These are phyloP conservation scores for Busseola fusca DNA, from an alignment of 2,888 invertebrate species.

Conservation along the genomic window DNA sequence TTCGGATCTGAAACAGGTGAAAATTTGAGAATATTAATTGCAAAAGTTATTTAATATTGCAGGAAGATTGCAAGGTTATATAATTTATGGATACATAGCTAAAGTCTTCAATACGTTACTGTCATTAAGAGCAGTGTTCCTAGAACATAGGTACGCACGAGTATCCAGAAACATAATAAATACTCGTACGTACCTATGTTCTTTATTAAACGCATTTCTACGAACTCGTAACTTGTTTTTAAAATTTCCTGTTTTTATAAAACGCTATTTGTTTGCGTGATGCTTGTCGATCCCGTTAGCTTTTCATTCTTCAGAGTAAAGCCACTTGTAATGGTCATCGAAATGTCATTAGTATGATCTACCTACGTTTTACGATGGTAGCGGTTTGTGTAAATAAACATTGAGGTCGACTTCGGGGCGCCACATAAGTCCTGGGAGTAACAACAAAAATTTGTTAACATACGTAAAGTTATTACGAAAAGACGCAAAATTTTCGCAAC, in stretches of 20 bases:
- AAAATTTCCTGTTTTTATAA: background rate
- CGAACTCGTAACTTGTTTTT: background rate
- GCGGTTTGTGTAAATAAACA: slow-evolving; percentile 40
- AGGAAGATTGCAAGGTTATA: background rate
- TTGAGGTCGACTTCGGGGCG: slow-evolving; percentile 29
- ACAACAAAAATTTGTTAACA: slow-evolving; percentile 23
- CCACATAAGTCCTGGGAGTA: slow-evolving; percentile 21
- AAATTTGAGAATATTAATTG: slow-evolving; percentile 14
- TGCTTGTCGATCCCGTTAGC: slow-evolving; percentile 2
- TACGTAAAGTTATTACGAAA: slow-evolving; percentile 16
- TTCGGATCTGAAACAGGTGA: slow-evolving; percentile 21
- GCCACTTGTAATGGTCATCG: slow-evolving; percentile 29
- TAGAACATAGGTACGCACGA: no score
- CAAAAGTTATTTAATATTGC: slow-evolving; percentile 3
- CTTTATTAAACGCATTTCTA: background rate
- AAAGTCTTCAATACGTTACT: no score
- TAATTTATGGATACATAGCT: background rate
- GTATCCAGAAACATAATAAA: no score
- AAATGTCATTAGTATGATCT: slow-evolving; percentile 48
- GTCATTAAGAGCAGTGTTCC: no score
- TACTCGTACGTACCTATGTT: no score
- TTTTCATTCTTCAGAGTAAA: slow-evolving; percentile 20
- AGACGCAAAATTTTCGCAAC: slow-evolving; percentile 4
- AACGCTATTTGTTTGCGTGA: background rate
- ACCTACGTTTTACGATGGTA: background rate